Base-by-base conservation (phyloP, 2,888 invertebrate species). In the Drosophila anomalata region DNA sequence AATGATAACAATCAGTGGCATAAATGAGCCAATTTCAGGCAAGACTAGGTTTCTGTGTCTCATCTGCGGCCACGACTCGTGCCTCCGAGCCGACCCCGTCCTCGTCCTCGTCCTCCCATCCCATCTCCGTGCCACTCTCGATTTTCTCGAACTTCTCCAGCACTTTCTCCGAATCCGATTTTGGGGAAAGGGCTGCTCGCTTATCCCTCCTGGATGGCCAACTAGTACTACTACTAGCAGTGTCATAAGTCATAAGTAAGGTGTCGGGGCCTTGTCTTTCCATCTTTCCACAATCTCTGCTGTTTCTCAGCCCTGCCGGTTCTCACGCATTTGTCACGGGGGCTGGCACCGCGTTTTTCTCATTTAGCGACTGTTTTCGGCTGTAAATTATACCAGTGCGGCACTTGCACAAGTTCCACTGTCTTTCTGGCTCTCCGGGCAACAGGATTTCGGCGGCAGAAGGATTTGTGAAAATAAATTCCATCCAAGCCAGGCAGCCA, bases 241-340 rank as follows among this genome's bases (percentile, higher is more conserved):
- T 57, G 58, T 41, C 61, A 58, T 33, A 58, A 61, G 58, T 58
- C 31, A 61, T 48, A 41, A 48, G 48, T 42, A 42, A 22, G 58
- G 48, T 59, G 59, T 50, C 61, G 33, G 33, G 63, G 63, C 63
- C 20, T 48, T 57, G 24, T 42, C 67, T 31, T 47, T 17, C 17
- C 17, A 17, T 17, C 17, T 17, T 17, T 29, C 44, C 33, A 47
- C 17, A 42, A 20, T 42, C 39, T 59, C 53, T 8, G 57, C 44
- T 56, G 33, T 84, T 84, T 63, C 63, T 17, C 68, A 57, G 29
- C 36, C 31, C 22, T 17, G 33, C 41, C 11, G 29, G 53, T 72
- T 82, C 81, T 78, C 82, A 82, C 86, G 83, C 86, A 80, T 86
- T 82, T 86, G 78, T 86, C 86, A 78, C 47, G 58, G 42, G 67